Conservation (phyloP, 2,888 invertebrate genomes). For the Resseliella maxima region DNA sequence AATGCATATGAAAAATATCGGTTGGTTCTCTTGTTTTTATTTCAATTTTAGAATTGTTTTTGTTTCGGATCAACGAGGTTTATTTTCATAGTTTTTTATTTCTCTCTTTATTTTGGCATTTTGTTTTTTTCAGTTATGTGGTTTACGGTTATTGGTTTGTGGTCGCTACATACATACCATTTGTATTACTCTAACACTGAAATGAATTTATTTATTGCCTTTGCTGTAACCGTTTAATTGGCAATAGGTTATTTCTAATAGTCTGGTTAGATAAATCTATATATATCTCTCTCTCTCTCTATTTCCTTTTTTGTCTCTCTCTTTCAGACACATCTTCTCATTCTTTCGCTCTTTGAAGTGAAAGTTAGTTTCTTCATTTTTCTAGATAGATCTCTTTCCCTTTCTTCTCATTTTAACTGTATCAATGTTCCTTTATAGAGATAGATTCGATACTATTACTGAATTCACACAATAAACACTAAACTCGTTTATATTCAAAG, state of each 20-base stretch:
- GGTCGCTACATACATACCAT: neutral
- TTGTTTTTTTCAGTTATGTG: constrained; percentile 22
- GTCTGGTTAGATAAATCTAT: too few relatives aligned
- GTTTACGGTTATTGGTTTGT: constrained; percentile 14
- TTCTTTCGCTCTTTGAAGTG: too few relatives aligned
- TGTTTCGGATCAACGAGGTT: constrained; percentile 46
- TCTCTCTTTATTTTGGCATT: neutral
- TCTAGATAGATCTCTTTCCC: too few relatives aligned
- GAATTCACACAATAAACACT: neutral
- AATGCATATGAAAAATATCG: constrained; percentile 32
- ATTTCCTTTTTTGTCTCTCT: too few relatives aligned
- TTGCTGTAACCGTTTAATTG: neutral
- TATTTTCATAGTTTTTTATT: constrained; percentile 17
- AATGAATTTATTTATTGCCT: constrained; percentile 34
- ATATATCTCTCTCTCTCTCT: too few relatives aligned
- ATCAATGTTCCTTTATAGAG: too few relatives aligned
- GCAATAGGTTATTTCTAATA: neutral
- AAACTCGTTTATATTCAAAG: constrained; percentile 33
- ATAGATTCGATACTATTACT: too few relatives aligned
- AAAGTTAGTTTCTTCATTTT: too few relatives aligned
- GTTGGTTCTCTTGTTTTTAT: constrained; percentile 50
- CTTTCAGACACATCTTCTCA: too few relatives aligned
- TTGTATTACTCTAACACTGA: neutral
- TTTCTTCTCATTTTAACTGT: too few relatives aligned
- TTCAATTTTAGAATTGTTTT: constrained; percentile 45